A percentile compares a stretch with the other conserved stretches of the same genome.
phyloP scores from a whole-genome alignment of 2,797 vertebrate genomes.

The Darevskia mixta region DNA sequence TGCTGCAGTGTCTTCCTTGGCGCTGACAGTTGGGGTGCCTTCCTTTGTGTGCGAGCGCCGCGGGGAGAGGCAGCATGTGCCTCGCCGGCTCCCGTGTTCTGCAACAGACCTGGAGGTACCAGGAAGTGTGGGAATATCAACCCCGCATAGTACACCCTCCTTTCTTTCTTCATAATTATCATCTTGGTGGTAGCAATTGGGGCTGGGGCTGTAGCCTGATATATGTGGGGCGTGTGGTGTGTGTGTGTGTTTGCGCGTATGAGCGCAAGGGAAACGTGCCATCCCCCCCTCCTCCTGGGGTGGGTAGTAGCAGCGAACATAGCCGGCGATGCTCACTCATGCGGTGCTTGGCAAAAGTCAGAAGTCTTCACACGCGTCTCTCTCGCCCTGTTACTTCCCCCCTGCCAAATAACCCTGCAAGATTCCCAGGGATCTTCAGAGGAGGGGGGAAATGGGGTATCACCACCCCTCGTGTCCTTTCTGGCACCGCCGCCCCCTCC shows the following conservation, averaged over 20 bases:
- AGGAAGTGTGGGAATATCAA: not conserved
- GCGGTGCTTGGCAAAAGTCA: not conserved
- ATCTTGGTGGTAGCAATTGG: too few species aligned
- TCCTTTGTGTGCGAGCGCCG: not conserved
- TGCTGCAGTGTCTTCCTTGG: constrained; percentile 2
- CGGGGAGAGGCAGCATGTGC: not conserved
- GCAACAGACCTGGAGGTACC: too few species aligned
- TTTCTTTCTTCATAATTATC: not conserved
- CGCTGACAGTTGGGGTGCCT: not conserved
- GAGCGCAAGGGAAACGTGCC: too few species aligned
- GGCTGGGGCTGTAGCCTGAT: not conserved
- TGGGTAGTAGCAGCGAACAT: not conserved
- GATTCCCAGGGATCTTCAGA: not conserved
- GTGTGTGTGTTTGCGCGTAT: not conserved
- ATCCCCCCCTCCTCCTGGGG: not conserved
- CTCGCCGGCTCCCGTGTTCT: not conserved
- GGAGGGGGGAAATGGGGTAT: not conserved
- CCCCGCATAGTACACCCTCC: not conserved
- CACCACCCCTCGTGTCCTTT: not conserved
- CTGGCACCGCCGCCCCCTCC: not conserved
- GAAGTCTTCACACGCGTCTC: not conserved
- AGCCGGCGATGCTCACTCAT: not conserved
- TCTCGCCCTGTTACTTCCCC: not conserved
- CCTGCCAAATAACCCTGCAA: not conserved
- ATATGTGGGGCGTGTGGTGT: too few species aligned